Evolutionary conservation across 1,140 invertebrate species (phyloP).

Genomic region (Pseudomyrmex gracilis): DNA sequence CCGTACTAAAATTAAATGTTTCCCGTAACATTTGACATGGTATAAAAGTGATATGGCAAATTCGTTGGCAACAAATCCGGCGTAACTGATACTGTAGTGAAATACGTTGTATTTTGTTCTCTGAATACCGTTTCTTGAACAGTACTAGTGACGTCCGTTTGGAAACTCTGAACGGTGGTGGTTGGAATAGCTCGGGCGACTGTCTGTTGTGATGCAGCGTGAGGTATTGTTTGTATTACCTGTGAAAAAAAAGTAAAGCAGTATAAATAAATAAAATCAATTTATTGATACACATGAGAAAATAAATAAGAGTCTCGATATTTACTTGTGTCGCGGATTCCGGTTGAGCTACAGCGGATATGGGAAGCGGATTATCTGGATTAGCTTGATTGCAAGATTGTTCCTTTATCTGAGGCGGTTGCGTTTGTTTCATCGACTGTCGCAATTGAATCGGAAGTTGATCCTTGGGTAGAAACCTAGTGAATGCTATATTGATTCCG

Average conservation of each 20-base stretch:
- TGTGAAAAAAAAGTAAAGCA: slow-evolving; percentile 57
- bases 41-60: slow-evolving; percentile 84
- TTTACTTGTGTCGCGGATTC: slow-evolving; percentile 77
- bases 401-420: slow-evolving; percentile 61
- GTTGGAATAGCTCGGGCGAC: slow-evolving; percentile 81
- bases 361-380: slow-evolving; percentile 61
- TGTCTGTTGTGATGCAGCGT: slow-evolving; percentile 78
- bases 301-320: slow-evolving; percentile 29
- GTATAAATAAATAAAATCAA: too few species aligned
- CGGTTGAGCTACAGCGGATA: slow-evolving; percentile 70
- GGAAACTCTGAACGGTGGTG: slow-evolving; percentile 78
- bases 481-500: slow-evolving; percentile 86
- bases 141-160: slow-evolving; percentile 73
- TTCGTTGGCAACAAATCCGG: slow-evolving; percentile 81
- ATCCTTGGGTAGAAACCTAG: slow-evolving; percentile 78
- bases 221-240: slow-evolving; percentile 81
- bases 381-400: not conserved
- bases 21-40: slow-evolving; percentile 81
- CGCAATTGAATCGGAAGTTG: slow-evolving; percentile 73
- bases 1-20: slow-evolving; percentile 79
- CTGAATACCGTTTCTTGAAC: slow-evolving; percentile 78
- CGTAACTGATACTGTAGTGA: slow-evolving; percentile 77
- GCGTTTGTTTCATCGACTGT: slow-evolving; percentile 66
- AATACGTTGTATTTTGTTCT: slow-evolving; percentile 80
- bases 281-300: not conserved